A percentile compares a stretch with the other conserved stretches of the same genome.
These are phyloP conservation scores for Cremastobaeus sp. DNA, from an alignment of 2,888 invertebrate genomes.

Conservation along the genomic window DNA sequence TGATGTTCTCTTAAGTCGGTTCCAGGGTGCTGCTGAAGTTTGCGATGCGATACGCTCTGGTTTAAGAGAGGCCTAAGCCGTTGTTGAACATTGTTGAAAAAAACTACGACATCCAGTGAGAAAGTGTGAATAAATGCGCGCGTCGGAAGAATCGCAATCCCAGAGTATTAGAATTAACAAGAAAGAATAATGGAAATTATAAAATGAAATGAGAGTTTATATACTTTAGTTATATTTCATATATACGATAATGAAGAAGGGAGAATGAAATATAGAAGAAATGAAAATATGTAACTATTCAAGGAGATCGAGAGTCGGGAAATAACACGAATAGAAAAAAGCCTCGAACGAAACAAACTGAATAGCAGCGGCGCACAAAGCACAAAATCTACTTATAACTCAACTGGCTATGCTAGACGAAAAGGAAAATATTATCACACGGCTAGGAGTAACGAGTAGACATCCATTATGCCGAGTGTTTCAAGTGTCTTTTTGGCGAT, in stretches of 20 bases:
- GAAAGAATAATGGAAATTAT: conserved; percentile 66
- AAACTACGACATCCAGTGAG: conserved; percentile 62
- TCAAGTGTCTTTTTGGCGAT: conserved; percentile 67
- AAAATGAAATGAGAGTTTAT: conserved; percentile 75
- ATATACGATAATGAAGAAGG: conserved; percentile 63
- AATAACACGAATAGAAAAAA: conserved; percentile 34
- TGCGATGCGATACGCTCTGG: conserved; percentile 69
- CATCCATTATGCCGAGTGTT: conserved; percentile 67
- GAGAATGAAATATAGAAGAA: neutral
- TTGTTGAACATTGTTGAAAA: conserved; percentile 75
- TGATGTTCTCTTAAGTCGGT: too few species aligned
- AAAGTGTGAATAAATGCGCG: conserved; percentile 57
- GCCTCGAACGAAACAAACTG: conserved; percentile 24
- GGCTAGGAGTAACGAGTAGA: conserved; percentile 64
- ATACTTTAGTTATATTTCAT: conserved; percentile 75
- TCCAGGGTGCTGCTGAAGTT: conserved; percentile 67
- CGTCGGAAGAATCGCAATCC: conserved; percentile 69
- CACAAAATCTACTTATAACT: conserved; percentile 69
- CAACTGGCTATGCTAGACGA: conserved; percentile 36
- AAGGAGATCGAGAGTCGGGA: neutral
- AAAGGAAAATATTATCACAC: conserved; percentile 55
- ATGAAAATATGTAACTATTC: neutral
- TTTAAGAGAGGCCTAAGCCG: conserved; percentile 74
- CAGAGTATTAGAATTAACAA: conserved; percentile 73
- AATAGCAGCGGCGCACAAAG: conserved; percentile 69